Evolutionary conservation across 2,888 invertebrate species (phyloP).

Genomic region (Scaptodrosophila latifasciaeformis): DNA sequence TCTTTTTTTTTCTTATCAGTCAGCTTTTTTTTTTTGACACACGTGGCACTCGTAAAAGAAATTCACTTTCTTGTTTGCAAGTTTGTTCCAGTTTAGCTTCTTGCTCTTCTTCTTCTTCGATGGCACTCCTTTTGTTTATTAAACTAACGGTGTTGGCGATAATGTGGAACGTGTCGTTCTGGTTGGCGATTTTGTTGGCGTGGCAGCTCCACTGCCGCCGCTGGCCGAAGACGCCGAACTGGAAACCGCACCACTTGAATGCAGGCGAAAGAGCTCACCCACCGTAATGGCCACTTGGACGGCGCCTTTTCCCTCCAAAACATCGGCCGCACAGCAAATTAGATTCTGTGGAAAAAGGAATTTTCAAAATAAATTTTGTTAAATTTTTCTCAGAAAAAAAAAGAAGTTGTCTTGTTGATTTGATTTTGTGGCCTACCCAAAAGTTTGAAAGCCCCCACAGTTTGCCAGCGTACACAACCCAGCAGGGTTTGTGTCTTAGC

Average conservation of each 20-base stretch:
- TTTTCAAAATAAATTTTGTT: conserved; percentile 75
- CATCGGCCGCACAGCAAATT: conserved; percentile 92
- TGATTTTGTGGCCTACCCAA: neutral
- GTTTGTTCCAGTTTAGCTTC: neutral
- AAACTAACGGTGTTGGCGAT: conserved; percentile 71
- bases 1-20: conserved; percentile 5
- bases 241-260: conserved; percentile 70
- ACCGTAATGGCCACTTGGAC: conserved; percentile 93
- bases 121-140: conserved; percentile 18
- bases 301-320: conserved; percentile 91
- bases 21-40: too few species aligned
- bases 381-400: conserved; percentile 9
- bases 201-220: conserved; percentile 49
- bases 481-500: conserved; percentile 23
- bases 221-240: too few species aligned
- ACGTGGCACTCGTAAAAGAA: conserved; percentile 32
- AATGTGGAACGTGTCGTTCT: conserved; percentile 67
- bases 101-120: neutral
- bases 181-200: conserved; percentile 70
- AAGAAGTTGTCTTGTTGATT: conserved; percentile 1
- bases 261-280: conserved; percentile 85
- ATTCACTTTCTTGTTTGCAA: conserved; percentile 2
- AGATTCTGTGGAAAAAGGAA: conserved; percentile 79
- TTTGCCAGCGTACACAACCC: conserved; percentile 15
- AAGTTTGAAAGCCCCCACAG: neutral